Evolutionary conservation across 2,888 invertebrate genomes (phyloP).

Genomic region (Andrena flavipes): DNA sequence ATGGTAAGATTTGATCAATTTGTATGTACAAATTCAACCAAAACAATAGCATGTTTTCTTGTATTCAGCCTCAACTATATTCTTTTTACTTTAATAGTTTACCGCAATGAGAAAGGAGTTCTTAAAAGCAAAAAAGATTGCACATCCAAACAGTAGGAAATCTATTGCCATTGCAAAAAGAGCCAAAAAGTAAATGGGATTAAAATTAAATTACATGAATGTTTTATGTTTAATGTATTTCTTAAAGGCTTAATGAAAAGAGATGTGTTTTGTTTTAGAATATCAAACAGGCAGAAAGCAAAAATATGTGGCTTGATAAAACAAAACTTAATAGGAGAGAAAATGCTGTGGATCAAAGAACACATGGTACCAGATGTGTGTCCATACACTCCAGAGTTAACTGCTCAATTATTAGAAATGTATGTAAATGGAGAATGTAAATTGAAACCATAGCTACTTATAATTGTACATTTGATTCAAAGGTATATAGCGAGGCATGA

Average conservation of each 20-base stretch:
- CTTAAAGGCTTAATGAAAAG: neutral
- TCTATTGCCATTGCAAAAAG: slow-evolving; percentile 90
- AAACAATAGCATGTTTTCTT: neutral
- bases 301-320: slow-evolving; percentile 90
- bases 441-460: neutral
- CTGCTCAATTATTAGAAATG: slow-evolving; percentile 87
- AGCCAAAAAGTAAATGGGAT: slow-evolving; percentile 86
- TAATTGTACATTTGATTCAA: slow-evolving; percentile 17
- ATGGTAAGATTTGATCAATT: slow-evolving; percentile 37
- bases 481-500: slow-evolving; percentile 89
- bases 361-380: slow-evolving; percentile 87
- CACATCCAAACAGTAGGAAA: slow-evolving; percentile 94
- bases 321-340: slow-evolving; percentile 91
- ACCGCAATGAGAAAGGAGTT: slow-evolving; percentile 55
- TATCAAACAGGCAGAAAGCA: slow-evolving; percentile 87
- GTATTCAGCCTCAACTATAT: neutral
- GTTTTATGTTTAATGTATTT: neutral
- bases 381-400: slow-evolving; percentile 87
- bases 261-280: slow-evolving; percentile 79
- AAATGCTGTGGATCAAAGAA: slow-evolving; percentile 92
- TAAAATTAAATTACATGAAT: neutral
- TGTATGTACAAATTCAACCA: neutral
- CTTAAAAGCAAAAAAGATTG: slow-evolving; percentile 77
- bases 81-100: slow-evolving; percentile 56
- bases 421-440: slow-evolving; percentile 78